Percentiles rank a stretch among this genome's conserved stretches.
These are phyloP conservation scores for Ageneiosus marmoratus DNA, from an alignment of 2,113 vertebrate genomes.

Conservation along the genomic window DNA sequence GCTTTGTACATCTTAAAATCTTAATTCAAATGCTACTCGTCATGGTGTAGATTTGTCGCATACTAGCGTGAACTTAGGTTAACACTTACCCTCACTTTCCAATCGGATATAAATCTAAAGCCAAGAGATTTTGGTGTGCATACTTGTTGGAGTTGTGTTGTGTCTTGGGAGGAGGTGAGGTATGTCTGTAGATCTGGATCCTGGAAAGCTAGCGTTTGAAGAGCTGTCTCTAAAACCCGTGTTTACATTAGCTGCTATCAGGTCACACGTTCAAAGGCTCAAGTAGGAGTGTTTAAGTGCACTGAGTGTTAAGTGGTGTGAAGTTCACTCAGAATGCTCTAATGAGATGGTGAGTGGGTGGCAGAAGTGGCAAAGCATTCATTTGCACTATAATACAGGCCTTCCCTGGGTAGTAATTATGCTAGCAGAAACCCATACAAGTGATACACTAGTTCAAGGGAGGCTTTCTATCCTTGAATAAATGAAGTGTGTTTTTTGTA, in stretches of 20 bases:
- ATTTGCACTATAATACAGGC: constrained; percentile 16
- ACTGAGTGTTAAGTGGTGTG: constrained; percentile 28
- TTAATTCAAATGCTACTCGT: neutral
- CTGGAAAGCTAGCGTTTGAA: constrained; percentile 54
- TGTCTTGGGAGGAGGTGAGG: constrained; percentile 61
- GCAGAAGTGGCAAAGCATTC: constrained; percentile 28
- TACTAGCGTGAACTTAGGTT: neutral
- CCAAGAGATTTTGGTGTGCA: constrained; percentile 32
- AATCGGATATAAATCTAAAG: constrained; percentile 43
- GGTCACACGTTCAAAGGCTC: constrained; percentile 65
- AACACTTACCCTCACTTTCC: neutral
- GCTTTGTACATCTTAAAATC: neutral
- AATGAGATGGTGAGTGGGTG: constrained; percentile 23
- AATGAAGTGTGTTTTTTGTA: constrained; percentile 2
- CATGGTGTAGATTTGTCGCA: neutral
- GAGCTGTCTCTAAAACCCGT: constrained; percentile 47
- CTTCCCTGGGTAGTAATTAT: constrained; percentile 7
- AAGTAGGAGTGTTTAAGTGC: constrained; percentile 50
- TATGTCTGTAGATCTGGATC: constrained; percentile 57
- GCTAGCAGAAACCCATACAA: neutral
- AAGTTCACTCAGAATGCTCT: constrained; percentile 39
- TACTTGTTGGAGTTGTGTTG: constrained; percentile 57
- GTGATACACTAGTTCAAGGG: neutral
- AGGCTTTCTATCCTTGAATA: constrained; percentile 3
- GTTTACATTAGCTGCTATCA: constrained; percentile 68